Evolutionary conservation across 1,140 invertebrate species (phyloP).

Genomic region (Globodera ellingtonae): DNA sequence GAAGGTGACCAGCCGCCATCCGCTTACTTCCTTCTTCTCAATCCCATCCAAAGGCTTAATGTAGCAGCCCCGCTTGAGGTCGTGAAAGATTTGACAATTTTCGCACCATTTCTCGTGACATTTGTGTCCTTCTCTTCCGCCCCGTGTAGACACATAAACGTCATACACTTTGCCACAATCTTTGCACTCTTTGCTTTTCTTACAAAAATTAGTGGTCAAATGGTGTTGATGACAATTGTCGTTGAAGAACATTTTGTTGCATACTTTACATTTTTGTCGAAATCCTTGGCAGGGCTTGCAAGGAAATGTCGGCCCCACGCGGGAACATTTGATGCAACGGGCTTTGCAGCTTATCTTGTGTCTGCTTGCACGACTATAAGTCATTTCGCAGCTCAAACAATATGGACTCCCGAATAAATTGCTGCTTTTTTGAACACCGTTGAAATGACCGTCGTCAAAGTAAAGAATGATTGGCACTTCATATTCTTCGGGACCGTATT

Average conservation of each 20-base stretch:
- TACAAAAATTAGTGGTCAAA: neutral
- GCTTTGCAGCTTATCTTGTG: neutral
- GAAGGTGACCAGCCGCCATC: neutral
- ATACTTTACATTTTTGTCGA: neutral
- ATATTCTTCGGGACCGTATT: neutral
- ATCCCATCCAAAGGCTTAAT: no score
- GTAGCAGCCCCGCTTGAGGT: no score
- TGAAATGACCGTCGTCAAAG: conserved; percentile 9
- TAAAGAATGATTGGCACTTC: conserved; percentile 3
- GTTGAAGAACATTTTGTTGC: conserved; percentile 13
- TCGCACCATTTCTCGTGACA: neutral
- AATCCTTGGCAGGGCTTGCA: neutral
- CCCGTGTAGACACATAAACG: neutral
- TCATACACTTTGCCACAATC: neutral
- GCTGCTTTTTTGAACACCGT: neutral
- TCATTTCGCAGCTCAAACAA: conserved; percentile 1
- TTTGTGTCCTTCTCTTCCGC: neutral
- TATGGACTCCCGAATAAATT: neutral
- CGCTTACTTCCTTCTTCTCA: no score
- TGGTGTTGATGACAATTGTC: neutral
- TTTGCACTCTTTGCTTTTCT: neutral
- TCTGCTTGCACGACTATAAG: neutral
- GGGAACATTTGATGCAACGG: conserved; percentile 3
- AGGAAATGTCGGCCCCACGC: neutral
- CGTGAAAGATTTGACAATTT: no score